Evolutionary conservation across 2,888 invertebrate genomes (phyloP).

Genomic region (Orthosia gracilis): DNA sequence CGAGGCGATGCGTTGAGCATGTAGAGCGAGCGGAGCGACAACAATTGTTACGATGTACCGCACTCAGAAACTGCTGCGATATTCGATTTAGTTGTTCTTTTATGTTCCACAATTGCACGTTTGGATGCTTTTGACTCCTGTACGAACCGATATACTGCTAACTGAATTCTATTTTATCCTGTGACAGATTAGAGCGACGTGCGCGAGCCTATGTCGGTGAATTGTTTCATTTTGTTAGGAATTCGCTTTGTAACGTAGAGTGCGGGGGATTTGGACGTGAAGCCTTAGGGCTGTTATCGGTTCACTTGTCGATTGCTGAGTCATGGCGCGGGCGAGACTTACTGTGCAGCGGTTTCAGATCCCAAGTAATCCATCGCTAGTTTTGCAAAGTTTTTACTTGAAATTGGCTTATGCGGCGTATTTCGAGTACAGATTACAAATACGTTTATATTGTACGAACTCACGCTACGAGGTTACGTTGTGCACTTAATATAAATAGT

Average conservation of each 20-base stretch:
- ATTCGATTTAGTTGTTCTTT: background rate
- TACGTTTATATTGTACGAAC: background rate
- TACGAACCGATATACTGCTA: background rate
- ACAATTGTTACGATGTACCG: background rate
- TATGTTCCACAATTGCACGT: background rate
- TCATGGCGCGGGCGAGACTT: background rate
- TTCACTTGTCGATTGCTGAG: background rate
- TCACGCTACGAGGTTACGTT: background rate
- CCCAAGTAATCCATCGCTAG: background rate
- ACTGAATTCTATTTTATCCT: background rate
- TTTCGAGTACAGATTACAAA: background rate
- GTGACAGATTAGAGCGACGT: background rate
- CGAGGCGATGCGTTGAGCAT: background rate
- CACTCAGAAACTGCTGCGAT: background rate
- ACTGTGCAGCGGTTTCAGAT: background rate
- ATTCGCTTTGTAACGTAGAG: background rate
- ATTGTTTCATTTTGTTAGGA: background rate
- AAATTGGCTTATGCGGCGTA: background rate
- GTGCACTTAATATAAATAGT: background rate
- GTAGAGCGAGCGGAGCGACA: slow-evolving; percentile 4
- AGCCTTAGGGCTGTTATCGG: background rate
- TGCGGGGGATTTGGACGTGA: background rate
- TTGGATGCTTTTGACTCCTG: background rate
- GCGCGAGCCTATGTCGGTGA: background rate
- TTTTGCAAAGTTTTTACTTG: background rate